Percentiles rank a stretch among this genome's conserved stretches.
phyloP scores from a whole-genome alignment of 2,888 invertebrate genomes.

The Icerya purchasi region DNA sequence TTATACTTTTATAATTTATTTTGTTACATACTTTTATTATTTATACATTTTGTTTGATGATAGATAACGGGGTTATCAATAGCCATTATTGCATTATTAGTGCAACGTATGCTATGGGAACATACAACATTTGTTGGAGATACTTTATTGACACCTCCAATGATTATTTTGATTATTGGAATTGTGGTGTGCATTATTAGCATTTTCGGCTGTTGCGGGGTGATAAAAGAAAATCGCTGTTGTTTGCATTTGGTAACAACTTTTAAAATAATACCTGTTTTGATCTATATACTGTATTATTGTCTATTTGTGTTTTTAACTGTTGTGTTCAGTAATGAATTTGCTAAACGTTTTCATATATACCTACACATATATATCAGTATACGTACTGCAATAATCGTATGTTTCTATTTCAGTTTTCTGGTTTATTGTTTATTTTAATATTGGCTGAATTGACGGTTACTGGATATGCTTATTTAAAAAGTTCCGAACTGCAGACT shows the following conservation, averaged over 20 bases:
- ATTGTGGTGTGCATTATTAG: constrained; percentile 2
- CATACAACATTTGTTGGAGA: background rate
- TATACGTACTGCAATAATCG: too few species aligned
- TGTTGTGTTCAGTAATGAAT: too few species aligned
- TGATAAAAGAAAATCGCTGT: constrained; percentile 9
- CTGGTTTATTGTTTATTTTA: background rate
- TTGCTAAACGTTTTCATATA: too few species aligned
- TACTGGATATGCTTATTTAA: background rate
- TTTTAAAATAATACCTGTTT: too few species aligned
- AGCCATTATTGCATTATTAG: constrained; percentile 3
- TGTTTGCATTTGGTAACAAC: constrained; percentile 1
- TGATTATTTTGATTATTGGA: constrained; percentile 5
- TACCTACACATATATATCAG: too few species aligned
- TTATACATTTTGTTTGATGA: background rate
- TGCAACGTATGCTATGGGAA: background rate
- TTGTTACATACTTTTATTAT: background rate
- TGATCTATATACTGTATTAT: too few species aligned
- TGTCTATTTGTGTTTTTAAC: too few species aligned
- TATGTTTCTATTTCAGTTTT: background rate
- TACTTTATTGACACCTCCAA: constrained; percentile 1
- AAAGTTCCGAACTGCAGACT: background rate
- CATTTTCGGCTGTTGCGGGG: constrained; percentile 11
- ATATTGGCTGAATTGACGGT: background rate
- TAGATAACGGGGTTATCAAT: constrained; percentile 5
- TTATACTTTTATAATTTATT: background rate